Percentiles rank a stretch among this genome's conserved stretches.
Evolutionary conservation across 1,140 invertebrate genomes (phyloP).

Genomic region (Zelostemma sp.): DNA sequence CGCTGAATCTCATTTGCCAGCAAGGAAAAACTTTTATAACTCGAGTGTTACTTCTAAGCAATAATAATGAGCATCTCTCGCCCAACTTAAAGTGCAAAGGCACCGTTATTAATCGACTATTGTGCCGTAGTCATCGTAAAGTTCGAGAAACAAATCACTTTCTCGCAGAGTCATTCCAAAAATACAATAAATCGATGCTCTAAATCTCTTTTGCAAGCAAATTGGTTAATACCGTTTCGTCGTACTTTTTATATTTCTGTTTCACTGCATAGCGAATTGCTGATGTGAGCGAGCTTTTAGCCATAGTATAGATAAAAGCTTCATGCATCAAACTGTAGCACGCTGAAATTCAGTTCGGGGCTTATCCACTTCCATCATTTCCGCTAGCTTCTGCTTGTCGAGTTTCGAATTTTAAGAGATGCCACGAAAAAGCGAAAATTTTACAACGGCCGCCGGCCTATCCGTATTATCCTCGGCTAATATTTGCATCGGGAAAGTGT

Average conservation of each 20-base stretch:
- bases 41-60: constrained; percentile 1
- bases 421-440: constrained; percentile 8
- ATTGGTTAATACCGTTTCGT: constrained; percentile 21
- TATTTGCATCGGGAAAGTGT: too few species aligned
- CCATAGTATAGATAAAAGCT: constrained; percentile 38
- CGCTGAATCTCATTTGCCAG: constrained; percentile 1
- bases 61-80: not conserved
- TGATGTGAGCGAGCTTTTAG: constrained; percentile 36
- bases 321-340: constrained; percentile 25
- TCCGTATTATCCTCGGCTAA: too few species aligned
- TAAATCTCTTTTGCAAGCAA: too few species aligned
- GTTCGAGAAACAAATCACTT: not conserved
- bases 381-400: constrained; percentile 34
- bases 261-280: constrained; percentile 16
- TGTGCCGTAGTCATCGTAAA: not conserved
- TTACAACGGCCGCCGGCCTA: too few species aligned
- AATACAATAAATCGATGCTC: too few species aligned
- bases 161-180: not conserved
- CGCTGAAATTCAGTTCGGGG: constrained; percentile 21
- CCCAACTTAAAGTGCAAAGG: not conserved
- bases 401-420: constrained; percentile 20
- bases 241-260: constrained; percentile 15
- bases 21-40: not conserved
- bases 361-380: constrained; percentile 36
- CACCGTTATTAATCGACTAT: not conserved